Percentiles rank a stretch among this genome's conserved stretches.
Evolutionary conservation across 2,797 vertebrate species (phyloP).

Genomic region (Malurus splendens): DNA sequence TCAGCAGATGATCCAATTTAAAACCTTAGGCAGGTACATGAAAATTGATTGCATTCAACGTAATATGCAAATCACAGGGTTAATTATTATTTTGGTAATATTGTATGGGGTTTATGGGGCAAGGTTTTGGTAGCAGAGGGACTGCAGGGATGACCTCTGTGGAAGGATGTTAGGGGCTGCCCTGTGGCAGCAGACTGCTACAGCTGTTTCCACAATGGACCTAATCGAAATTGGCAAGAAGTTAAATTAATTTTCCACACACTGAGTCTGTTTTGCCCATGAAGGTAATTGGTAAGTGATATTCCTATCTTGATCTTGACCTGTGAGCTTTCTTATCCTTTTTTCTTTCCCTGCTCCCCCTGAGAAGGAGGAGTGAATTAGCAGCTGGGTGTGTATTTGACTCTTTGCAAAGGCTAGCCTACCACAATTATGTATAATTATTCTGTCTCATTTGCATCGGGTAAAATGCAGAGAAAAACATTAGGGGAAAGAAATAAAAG

Average conservation of each 20-base stretch:
- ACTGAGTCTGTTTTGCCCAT: not conserved
- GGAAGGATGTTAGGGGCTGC: not conserved
- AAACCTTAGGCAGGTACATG: not conserved
- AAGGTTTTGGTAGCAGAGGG: not conserved
- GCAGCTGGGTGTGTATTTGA: not conserved
- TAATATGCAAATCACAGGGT: not conserved
- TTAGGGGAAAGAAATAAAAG: not conserved
- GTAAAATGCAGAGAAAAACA: not conserved
- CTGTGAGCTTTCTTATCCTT: not conserved
- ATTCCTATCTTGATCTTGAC: not conserved
- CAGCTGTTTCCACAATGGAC: not conserved
- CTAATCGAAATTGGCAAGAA: not conserved
- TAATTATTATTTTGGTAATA: not conserved
- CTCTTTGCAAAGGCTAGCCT: not conserved
- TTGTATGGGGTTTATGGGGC: not conserved
- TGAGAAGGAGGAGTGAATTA: not conserved
- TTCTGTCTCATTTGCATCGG: not conserved
- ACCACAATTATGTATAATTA: not conserved
- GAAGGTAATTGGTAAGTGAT: not conserved
- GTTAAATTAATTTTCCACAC: not conserved
- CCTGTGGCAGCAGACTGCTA: not conserved
- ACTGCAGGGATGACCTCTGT: not conserved
- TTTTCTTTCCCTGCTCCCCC: not conserved
- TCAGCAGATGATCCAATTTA: not conserved
- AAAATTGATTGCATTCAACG: not conserved